Base-by-base conservation (phyloP, 1,140 invertebrate genomes). In the Bombus waltoni region DNA sequence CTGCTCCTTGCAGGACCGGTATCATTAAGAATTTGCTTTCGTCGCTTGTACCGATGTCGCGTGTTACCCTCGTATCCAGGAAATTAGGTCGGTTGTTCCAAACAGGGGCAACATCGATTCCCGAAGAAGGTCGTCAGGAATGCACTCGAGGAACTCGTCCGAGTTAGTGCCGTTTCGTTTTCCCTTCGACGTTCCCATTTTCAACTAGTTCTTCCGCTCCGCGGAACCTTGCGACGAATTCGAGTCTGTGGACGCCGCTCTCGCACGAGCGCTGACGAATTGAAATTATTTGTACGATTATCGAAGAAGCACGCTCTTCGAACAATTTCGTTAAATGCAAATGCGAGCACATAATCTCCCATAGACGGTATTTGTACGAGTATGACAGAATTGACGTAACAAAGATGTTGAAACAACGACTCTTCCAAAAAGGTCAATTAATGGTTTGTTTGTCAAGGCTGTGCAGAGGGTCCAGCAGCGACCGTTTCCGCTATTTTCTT, bases 41-140 rank as follows among this genome's bases (percentile, higher is more conserved):
- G 15, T 74, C 85, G 81, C 72, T 59, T 70, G 53, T 78, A 79
- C 59, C 66, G 38, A 78, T 84, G 85, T 82, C 78, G 78, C 74
- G 73, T 82, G 83, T 73, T 53, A 53, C 68, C 40, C 40, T 79
- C 40, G 83, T 85, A 65, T 72, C 68, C 76, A 68, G 25, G 76
- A 72, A 85, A 85, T 85, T 85, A 57, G 83, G 83, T 85, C 83
- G 68, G 53, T 77, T 59, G 83, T 77, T 79, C 83, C 83, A 65
- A 85, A 85, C 83, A 85, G 68, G 76, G 83, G 40, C 83, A 47
- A 38, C 83, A 85, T 85, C 83, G 76, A 85, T 85, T 85, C 76
- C 77, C 77, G 42, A 85, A 80, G 57, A 85, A 85, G 83, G 83
- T 85, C 83, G 68, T 42, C 57, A 73, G 82, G 66, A 84, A 72